These are phyloP conservation scores for Pseudorectes ferrugineus DNA, from an alignment of 2,113 vertebrate genomes.

Conservation along the genomic window DNA sequence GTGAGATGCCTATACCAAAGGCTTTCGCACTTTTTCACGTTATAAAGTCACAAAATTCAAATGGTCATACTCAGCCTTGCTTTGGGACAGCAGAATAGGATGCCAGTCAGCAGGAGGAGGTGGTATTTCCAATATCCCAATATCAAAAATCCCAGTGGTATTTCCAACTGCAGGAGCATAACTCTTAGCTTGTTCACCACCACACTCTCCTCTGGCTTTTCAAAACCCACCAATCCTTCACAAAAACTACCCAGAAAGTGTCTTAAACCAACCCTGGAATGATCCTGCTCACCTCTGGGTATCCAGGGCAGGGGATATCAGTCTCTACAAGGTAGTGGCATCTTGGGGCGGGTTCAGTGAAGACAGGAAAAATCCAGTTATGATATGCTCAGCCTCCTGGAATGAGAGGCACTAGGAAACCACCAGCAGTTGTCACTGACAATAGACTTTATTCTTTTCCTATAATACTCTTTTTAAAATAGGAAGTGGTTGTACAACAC, in stretches of 20 bases:
- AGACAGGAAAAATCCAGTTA: not conserved
- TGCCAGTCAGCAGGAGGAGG: not conserved
- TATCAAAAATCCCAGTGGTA: not conserved
- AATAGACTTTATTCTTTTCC: constrained; percentile 25
- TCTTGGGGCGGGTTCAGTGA: accelerated
- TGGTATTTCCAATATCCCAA: not conserved
- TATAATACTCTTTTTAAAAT: not conserved
- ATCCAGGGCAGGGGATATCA: accelerated
- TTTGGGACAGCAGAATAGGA: not conserved
- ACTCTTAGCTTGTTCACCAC: not conserved
- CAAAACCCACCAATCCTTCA: not conserved
- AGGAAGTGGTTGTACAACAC: constrained; percentile 18
- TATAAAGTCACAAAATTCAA: not conserved
- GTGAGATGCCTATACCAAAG: not conserved
- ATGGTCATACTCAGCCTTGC: not conserved
- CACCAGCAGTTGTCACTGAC: not conserved
- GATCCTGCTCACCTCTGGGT: not conserved
- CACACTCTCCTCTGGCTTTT: not conserved
- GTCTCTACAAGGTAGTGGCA: not conserved
- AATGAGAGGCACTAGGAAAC: not conserved
- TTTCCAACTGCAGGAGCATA: not conserved
- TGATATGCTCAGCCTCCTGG: not conserved
- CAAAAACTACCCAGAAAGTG: not conserved
- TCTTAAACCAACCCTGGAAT: not conserved
- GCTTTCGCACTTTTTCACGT: not conserved